Conservation (phyloP, 2,797 vertebrate species). For the Darevskia mixta region DNA sequence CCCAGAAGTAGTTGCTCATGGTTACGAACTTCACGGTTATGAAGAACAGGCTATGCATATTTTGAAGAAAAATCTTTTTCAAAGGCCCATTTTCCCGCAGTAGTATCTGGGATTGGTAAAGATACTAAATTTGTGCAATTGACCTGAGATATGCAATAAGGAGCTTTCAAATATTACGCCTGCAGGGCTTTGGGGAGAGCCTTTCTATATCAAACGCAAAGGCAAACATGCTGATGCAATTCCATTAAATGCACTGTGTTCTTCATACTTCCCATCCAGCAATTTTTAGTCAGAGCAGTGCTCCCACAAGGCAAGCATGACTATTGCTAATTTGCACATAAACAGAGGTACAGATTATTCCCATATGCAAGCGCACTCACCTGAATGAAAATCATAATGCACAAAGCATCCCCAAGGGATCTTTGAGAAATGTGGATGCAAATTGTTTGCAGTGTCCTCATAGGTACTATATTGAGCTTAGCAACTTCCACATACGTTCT, state of each 20-base stretch:
- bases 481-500: background rate
- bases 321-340: background rate
- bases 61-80: no score
- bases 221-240: background rate
- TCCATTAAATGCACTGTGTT: background rate
- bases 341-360: background rate
- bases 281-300: background rate
- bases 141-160: background rate
- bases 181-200: background rate
- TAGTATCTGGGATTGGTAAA: background rate
- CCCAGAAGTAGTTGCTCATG: no score
- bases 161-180: background rate
- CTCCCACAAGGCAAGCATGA: background rate
- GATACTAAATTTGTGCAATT: background rate
- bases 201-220: background rate
- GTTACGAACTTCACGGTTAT: no score
- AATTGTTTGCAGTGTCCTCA: background rate
- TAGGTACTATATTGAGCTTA: background rate
- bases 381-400: background rate
- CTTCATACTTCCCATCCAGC: background rate
- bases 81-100: no score
- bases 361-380: background rate
- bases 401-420: background rate
- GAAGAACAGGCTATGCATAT: no score
- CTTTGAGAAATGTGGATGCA: background rate